Percentiles rank a stretch among this genome's conserved stretches.
These are phyloP conservation scores for Hepsetus odoe DNA, from an alignment of 2,113 vertebrate genomes.

Conservation along the genomic window DNA sequence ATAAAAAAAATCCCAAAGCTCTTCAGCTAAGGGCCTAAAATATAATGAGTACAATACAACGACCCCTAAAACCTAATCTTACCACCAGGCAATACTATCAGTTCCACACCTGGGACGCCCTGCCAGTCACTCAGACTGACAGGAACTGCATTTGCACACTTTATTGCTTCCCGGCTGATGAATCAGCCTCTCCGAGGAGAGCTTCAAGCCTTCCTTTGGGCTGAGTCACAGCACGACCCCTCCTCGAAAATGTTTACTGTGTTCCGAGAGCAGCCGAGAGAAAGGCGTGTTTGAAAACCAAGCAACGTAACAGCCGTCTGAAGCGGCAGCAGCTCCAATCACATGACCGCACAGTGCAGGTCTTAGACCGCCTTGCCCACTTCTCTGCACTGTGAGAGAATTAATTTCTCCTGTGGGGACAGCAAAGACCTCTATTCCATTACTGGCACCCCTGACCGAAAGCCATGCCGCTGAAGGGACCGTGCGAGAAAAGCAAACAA, in stretches of 20 bases:
- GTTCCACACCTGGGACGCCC: conserved; percentile 53
- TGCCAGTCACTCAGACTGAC: conserved; percentile 66
- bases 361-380: not conserved
- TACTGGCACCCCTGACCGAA: not conserved
- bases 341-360: not conserved
- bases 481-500: not conserved
- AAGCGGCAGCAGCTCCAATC: not conserved
- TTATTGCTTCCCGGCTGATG: conserved; percentile 68
- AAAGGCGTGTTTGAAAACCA: conserved; percentile 3
- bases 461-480: not conserved
- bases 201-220: conserved; percentile 31
- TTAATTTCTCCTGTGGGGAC: not conserved
- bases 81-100: conserved; percentile 10
- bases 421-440: not conserved
- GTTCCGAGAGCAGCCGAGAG: not conserved
- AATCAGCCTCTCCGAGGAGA: conserved; percentile 55
- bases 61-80: not conserved
- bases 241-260: not conserved
- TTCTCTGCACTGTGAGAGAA: not conserved
- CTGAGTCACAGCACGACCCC: conserved; percentile 13
- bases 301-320: not conserved
- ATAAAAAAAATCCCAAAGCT: not conserved
- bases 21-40: not conserved
- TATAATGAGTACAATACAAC: not conserved
- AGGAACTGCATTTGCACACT: conserved; percentile 59